Percentiles rank a stretch among this genome's conserved stretches.
phyloP scores from a whole-genome alignment of 2,797 vertebrate genomes.

The Synanceia verrucosa region DNA sequence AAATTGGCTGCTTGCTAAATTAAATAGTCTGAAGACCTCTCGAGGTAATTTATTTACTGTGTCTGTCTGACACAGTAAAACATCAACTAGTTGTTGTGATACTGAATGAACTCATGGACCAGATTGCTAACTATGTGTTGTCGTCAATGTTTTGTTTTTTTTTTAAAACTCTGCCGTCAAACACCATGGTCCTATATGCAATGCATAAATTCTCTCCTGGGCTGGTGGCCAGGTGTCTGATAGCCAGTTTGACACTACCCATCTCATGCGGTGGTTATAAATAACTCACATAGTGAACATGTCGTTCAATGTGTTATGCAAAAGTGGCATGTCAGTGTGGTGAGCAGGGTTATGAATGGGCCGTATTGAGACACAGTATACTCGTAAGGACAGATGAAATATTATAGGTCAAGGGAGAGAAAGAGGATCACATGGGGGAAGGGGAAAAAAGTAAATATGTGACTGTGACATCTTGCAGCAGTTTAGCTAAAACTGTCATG shows the following conservation, averaged over 20 bases:
- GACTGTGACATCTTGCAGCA: not conserved
- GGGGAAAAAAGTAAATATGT: not conserved
- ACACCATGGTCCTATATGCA: not conserved
- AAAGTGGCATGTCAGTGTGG: not conserved
- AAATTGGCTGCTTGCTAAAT: not conserved
- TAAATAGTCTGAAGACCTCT: not conserved
- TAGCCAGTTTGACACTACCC: constrained; percentile 9
- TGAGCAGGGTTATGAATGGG: not conserved
- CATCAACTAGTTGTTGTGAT: not conserved
- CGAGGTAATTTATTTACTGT: not conserved
- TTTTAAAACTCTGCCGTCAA: not conserved
- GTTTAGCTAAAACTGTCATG: not conserved
- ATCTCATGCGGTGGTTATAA: constrained; percentile 51
- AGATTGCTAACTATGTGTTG: too few species aligned
- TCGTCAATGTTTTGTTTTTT: too few species aligned
- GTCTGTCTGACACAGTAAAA: not conserved
- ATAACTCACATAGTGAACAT: constrained; percentile 62
- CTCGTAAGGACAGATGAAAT: not conserved
- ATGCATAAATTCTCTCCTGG: not conserved
- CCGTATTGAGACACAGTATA: not conserved
- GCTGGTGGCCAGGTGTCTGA: not conserved
- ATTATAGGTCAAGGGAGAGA: not conserved
- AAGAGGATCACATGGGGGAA: not conserved
- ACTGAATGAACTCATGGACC: too few species aligned
- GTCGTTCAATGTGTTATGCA: constrained; percentile 17